Conservation (phyloP, 2,113 vertebrate species). For the Pterocles gutturalis region DNA sequence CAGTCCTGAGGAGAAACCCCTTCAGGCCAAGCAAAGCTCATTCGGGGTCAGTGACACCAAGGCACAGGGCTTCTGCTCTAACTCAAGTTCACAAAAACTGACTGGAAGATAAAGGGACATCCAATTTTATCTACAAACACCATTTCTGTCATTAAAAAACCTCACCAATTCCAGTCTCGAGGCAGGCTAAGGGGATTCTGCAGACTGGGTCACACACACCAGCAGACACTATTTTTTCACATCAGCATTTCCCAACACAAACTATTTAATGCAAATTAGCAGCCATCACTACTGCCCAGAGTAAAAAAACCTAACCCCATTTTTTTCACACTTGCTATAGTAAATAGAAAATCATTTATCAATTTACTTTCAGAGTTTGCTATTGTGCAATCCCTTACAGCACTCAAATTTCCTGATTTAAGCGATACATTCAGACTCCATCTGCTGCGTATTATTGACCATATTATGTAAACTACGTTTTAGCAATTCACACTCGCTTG, state of each 20-base stretch:
- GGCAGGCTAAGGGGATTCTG: neutral
- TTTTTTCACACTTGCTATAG: neutral
- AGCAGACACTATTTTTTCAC: neutral
- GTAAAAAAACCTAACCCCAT: neutral
- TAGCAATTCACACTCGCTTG: constrained; percentile 51
- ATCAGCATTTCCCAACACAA: neutral
- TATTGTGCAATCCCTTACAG: neutral
- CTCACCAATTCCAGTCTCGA: neutral
- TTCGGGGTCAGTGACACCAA: neutral
- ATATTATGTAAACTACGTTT: constrained; percentile 56
- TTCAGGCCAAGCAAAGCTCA: neutral
- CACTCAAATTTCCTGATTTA: neutral
- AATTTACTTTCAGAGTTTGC: neutral
- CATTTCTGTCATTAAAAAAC: neutral
- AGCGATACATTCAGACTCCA: constrained; percentile 42
- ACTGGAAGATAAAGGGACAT: neutral
- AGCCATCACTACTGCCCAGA: neutral
- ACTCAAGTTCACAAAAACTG: neutral
- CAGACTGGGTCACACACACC: accelerated
- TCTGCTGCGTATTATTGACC: constrained; percentile 55
- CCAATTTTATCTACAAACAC: accelerated
- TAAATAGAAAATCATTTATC: neutral
- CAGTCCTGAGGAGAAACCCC: neutral
- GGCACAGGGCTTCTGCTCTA: neutral
- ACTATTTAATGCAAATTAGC: neutral